Conservation (phyloP, 2,797 vertebrate species). For the Sarcophilus harrisii region DNA sequence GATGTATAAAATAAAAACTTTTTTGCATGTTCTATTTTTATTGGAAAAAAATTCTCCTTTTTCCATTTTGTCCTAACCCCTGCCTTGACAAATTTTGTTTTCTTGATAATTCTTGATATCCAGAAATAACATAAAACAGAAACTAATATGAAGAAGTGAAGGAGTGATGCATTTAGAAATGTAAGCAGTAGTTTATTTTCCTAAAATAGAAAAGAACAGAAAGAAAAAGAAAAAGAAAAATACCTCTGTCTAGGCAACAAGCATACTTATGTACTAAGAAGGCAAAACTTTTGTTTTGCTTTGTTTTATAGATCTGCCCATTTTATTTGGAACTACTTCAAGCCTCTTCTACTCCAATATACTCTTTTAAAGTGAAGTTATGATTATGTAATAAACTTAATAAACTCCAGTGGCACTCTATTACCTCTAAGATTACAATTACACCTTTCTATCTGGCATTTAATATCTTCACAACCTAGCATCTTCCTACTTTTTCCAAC, state of each 20-base stretch:
- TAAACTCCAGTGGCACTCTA: background rate
- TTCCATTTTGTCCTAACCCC: conserved; percentile 12
- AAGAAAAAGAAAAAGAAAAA: conserved; percentile 10
- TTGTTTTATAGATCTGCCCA: background rate
- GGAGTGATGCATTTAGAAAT: background rate
- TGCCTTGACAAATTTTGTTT: background rate
- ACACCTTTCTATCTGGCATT: background rate
- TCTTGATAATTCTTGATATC: background rate
- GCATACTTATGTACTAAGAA: background rate
- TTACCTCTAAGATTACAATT: background rate
- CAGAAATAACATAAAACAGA: background rate
- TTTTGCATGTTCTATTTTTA: conserved; percentile 33
- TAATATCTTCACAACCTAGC: background rate
- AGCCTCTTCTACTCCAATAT: background rate
- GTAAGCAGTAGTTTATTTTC: fast-evolving
- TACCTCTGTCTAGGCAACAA: background rate
- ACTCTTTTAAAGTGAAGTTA: background rate
- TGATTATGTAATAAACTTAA: background rate
- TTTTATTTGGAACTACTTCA: background rate
- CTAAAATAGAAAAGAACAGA: background rate
- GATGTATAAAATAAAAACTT: conserved; percentile 31
- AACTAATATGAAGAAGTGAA: conserved; percentile 38
- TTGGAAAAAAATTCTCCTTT: conserved; percentile 20
- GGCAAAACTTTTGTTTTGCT: background rate
- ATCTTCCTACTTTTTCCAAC: background rate